phyloP scores from a whole-genome alignment of 2,888 invertebrate species.

The Cheilosia grossa region DNA sequence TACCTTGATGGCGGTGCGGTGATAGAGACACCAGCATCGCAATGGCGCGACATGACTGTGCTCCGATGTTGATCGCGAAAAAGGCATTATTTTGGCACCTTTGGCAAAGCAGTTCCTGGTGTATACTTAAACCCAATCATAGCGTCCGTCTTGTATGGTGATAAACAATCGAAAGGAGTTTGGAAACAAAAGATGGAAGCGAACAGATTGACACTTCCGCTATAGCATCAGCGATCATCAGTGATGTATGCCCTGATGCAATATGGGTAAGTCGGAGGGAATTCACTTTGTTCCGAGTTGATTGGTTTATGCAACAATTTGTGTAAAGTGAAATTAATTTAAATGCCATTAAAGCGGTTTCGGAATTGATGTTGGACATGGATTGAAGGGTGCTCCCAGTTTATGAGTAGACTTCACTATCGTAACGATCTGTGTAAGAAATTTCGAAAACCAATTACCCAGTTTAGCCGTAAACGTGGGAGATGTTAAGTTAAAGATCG shows the following conservation, averaged over 20 bases:
- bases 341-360: not conserved
- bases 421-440: no score
- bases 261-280: slow-evolving; percentile 1
- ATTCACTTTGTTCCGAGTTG: slow-evolving; percentile 6
- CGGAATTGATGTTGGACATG: not conserved
- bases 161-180: no score
- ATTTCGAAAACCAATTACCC: no score
- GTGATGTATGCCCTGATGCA: slow-evolving; percentile 18
- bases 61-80: not conserved
- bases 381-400: not conserved
- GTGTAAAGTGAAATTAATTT: slow-evolving; percentile 1
- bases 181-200: not conserved
- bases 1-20: slow-evolving; percentile 2
- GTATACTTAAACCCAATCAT: slow-evolving; percentile 6
- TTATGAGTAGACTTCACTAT: no score
- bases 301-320: slow-evolving; percentile 11
- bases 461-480: no score
- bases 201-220: slow-evolving; percentile 13
- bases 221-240: not conserved
- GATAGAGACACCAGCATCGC: not conserved
- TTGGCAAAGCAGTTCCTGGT: slow-evolving; percentile 48
- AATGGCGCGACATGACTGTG: not conserved
- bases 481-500: no score
- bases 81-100: slow-evolving; percentile 15
- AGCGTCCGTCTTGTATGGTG: no score